Evolutionary conservation across 2,113 vertebrate genomes (phyloP).

Genomic region (Calypte anna): DNA sequence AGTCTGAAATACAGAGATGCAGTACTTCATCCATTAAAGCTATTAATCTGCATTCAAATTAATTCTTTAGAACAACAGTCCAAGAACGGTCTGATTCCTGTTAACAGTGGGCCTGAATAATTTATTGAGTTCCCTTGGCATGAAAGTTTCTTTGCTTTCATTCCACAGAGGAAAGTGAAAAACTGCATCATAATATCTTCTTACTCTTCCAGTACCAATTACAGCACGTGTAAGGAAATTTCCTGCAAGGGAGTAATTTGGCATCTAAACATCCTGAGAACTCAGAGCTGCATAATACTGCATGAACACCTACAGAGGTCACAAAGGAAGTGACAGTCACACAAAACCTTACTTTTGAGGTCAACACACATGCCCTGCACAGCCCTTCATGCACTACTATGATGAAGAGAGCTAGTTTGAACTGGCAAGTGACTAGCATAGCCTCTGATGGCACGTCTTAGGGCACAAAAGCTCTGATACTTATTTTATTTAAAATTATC

Average conservation of each 20-base stretch:
- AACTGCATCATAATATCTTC: not conserved
- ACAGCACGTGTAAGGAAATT: not conserved
- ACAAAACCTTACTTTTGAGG: not conserved
- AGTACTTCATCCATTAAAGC: not conserved
- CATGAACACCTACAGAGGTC: not conserved
- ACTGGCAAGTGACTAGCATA: not conserved
- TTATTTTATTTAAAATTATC: not conserved
- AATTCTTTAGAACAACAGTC: not conserved
- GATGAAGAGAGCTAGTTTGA: not conserved
- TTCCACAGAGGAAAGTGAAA: not conserved
- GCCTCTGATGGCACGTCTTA: not conserved
- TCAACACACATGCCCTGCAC: not conserved
- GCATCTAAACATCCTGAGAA: not conserved
- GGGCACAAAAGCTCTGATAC: not conserved
- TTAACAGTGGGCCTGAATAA: not conserved
- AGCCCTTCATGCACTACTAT: not conserved
- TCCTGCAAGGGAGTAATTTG: not conserved
- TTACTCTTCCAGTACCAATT: not conserved
- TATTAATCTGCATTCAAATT: not conserved
- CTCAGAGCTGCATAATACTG: not conserved
- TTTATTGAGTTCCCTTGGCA: not conserved
- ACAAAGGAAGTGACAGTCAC: not conserved
- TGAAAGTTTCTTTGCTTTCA: not conserved
- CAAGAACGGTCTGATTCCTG: not conserved
- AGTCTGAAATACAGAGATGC: not conserved